A percentile compares a stretch with the other conserved stretches of the same genome.
These are phyloP conservation scores for Teinopalpus imperialis DNA, from an alignment of 2,888 invertebrate genomes.

Conservation along the genomic window DNA sequence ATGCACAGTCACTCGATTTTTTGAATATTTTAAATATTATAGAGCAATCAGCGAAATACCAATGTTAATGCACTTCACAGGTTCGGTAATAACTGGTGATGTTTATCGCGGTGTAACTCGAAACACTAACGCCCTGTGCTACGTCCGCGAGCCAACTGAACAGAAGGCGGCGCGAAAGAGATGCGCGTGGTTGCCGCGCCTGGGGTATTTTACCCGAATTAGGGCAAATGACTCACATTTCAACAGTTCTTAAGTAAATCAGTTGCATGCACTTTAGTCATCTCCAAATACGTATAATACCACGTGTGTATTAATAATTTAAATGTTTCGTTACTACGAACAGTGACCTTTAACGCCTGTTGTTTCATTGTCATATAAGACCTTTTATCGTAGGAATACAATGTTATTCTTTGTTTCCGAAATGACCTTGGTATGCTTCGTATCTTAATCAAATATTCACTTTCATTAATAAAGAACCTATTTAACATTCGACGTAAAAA, in stretches of 20 bases:
- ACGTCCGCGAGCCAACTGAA: conserved; percentile 50
- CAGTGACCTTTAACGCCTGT: not conserved
- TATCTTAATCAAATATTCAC: too few species aligned
- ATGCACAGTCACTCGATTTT: too few species aligned
- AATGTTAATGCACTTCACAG: conserved; percentile 13
- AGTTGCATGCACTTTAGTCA: conserved; percentile 1
- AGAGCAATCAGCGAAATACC: conserved; percentile 11
- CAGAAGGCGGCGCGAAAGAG: conserved; percentile 34
- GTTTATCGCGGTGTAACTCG: not conserved
- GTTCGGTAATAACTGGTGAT: conserved; percentile 1
- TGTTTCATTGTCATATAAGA: not conserved
- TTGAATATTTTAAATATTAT: not conserved
- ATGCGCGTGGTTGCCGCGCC: conserved; percentile 45
- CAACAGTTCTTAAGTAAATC: not conserved
- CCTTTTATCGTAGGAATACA: too few species aligned
- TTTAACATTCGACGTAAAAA: too few species aligned
- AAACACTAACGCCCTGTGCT: conserved; percentile 40
- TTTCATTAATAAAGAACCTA: too few species aligned
- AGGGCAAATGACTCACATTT: conserved; percentile 23
- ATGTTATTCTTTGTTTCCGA: too few species aligned
- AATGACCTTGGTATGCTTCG: too few species aligned
- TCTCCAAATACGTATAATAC: not conserved
- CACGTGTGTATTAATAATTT: not conserved
- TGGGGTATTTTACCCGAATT: conserved; percentile 49
- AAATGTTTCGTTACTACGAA: not conserved